phyloP scores from a whole-genome alignment of 2,113 vertebrate species.

The Toxostoma redivivum region DNA sequence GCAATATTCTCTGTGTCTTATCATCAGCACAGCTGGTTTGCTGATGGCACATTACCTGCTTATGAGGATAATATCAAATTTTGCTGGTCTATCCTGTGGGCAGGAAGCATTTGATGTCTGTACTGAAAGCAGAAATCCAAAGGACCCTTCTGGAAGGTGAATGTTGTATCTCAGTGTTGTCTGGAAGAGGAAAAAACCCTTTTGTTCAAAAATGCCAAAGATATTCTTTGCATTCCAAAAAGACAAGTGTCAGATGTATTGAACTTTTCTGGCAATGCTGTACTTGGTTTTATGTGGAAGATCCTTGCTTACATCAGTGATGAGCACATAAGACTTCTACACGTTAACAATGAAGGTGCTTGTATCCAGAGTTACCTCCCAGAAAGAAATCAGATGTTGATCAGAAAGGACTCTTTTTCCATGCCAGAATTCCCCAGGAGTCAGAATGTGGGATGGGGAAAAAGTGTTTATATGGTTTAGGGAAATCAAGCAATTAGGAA shows the following conservation, averaged over 20 bases:
- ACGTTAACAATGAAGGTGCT: not conserved
- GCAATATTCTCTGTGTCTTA: not conserved
- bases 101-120: slow-evolving; percentile 44
- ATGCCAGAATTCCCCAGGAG: not conserved
- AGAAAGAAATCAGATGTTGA: not conserved
- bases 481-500: not conserved
- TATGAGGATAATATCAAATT: slow-evolving; percentile 50
- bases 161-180: slow-evolving; percentile 58
- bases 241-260: not conserved
- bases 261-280: not conserved
- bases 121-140: slow-evolving; percentile 51
- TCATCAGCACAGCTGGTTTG: not conserved
- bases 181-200: not conserved
- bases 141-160: slow-evolving; percentile 30
- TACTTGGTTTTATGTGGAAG: not conserved
- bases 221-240: not conserved
- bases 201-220: not conserved
- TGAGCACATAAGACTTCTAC: not conserved
- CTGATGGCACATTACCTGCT: slow-evolving; percentile 32
- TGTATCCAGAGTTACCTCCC: not conserved
- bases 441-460: not conserved
- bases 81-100: not conserved
- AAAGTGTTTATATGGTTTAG: not conserved
- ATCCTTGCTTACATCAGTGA: not conserved
- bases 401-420: not conserved